phyloP scores from a whole-genome alignment of 2,113 vertebrate genomes.

The Oenanthe oenanthe region DNA sequence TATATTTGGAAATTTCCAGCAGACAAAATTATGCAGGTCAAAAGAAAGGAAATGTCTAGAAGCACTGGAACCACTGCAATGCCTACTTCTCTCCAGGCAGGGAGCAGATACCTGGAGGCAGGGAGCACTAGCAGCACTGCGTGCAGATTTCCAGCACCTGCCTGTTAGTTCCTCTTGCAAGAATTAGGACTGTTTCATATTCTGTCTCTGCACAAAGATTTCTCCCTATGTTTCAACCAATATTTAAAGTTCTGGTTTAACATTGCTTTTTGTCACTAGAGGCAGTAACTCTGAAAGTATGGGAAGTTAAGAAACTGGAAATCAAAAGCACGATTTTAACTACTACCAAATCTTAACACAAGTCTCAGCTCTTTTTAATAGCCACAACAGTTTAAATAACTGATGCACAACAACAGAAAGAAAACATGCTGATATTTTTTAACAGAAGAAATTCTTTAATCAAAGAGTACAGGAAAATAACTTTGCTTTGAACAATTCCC shows the following conservation, averaged over 20 bases:
- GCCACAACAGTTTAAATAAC: background rate
- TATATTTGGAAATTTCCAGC: background rate
- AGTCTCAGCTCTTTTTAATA: background rate
- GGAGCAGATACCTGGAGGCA: accelerated
- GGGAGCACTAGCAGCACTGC: background rate
- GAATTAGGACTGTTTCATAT: background rate
- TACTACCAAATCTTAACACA: background rate
- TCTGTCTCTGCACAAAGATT: background rate
- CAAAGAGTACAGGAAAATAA: background rate
- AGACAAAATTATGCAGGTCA: background rate
- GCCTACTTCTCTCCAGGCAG: too few relatives aligned
- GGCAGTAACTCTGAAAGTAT: background rate
- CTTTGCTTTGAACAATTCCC: background rate
- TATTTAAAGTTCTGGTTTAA: background rate
- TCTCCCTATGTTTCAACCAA: background rate
- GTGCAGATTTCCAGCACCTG: background rate
- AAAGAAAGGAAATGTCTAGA: background rate
- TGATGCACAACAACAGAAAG: background rate
- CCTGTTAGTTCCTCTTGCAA: background rate
- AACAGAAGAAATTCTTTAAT: background rate
- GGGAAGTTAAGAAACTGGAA: background rate
- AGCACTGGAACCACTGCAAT: background rate
- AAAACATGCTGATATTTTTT: background rate
- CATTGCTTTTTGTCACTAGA: background rate
- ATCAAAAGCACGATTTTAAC: background rate